Evolutionary conservation across 2,113 vertebrate species (phyloP).

Genomic region (Canis aureus): DNA sequence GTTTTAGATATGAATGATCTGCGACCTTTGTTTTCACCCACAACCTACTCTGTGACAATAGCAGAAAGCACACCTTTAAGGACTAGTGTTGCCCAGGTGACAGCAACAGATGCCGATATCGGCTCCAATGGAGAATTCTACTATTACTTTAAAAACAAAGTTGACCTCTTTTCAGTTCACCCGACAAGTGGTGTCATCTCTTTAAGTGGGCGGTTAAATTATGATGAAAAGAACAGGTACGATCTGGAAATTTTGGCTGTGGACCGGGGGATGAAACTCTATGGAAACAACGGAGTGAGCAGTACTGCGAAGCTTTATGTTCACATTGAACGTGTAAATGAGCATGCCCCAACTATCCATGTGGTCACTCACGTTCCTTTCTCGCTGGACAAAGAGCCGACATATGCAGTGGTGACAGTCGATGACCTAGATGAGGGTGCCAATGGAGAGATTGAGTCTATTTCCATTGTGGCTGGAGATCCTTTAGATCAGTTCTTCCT

Average conservation of each 20-base stretch:
- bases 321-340: constrained; percentile 96
- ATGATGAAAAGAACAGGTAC: constrained; percentile 93
- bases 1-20: constrained; percentile 99
- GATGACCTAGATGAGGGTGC: constrained; percentile 95
- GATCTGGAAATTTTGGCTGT: constrained; percentile 97
- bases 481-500: constrained; percentile 92
- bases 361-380: constrained; percentile 91
- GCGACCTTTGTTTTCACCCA: constrained; percentile 98
- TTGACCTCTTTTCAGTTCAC: constrained; percentile 97
- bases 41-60: constrained; percentile 97
- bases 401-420: constrained; percentile 92
- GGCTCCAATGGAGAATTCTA: constrained; percentile 99
- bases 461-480: constrained; percentile 94
- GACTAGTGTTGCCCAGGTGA: constrained; percentile 98
- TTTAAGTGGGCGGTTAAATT: constrained; percentile 94
- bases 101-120: constrained; percentile 98
- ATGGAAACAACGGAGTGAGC: constrained; percentile 98
- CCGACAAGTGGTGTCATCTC: constrained; percentile 97
- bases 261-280: constrained; percentile 98
- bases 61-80: constrained; percentile 97
- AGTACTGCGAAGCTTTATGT: constrained; percentile 98
- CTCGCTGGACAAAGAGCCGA: constrained; percentile 90
- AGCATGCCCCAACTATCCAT: constrained; percentile 92
- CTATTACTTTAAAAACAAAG: constrained; percentile 98
- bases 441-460: constrained; percentile 96